Conservation (phyloP, 1,140 invertebrate species). For the Pissodes strobi region DNA sequence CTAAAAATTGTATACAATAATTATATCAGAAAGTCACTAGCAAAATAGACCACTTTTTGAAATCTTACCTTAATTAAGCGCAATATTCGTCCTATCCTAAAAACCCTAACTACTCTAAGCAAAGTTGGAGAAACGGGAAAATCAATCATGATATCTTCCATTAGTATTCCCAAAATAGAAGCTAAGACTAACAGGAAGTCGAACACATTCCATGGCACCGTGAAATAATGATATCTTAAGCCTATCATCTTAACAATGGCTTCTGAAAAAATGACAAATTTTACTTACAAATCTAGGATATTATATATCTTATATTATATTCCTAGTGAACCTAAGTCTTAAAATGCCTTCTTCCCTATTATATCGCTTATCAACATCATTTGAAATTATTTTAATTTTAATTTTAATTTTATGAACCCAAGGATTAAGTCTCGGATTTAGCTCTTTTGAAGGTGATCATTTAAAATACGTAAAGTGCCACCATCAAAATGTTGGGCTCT, state of each 20-base stretch:
- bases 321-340: no score
- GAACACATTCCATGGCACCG: constrained; percentile 94
- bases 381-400: no score
- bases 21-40: no score
- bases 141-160: constrained; percentile 91
- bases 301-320: no score
- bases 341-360: no score
- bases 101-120: constrained; percentile 89
- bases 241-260: constrained; percentile 93
- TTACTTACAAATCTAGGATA: background rate
- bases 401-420: no score
- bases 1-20: constrained; percentile 63
- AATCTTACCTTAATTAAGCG: constrained; percentile 82
- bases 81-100: constrained; percentile 92
- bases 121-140: constrained; percentile 92
- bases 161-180: constrained; percentile 86
- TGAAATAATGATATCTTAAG: constrained; percentile 91
- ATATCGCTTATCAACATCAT: no score
- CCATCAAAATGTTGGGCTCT: no score
- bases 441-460: no score
- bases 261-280: constrained; percentile 64
- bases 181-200: constrained; percentile 91
- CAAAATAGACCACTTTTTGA: no score
- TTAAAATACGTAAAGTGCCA: no score
- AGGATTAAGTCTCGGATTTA: no score